Evolutionary conservation across 2,797 vertebrate species (phyloP), one percentile per base, ranked within the genome.

Genomic region (Pangasius djambal): DNA sequence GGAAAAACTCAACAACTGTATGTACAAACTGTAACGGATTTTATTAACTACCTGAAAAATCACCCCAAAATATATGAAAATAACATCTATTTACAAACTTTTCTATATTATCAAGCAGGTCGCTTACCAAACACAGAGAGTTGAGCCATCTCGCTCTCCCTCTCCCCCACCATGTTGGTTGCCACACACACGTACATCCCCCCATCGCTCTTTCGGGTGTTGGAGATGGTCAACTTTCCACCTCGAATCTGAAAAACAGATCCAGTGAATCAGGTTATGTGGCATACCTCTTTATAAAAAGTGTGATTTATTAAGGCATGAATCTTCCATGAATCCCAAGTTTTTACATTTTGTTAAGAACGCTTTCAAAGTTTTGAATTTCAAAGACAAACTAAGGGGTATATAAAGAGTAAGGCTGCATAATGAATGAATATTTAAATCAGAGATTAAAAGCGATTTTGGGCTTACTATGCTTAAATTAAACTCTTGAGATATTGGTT

Each of bases 151-250:
- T 99, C 98, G 4, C 98, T 99, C 92, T 99, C 98, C 40, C 97
- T 94, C 91, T 99, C 98, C n/a, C 98, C 98, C 86, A 99, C 98
- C 97, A 99, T 99, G 90, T 99, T 99, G 91, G 96, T 95, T 0
- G 98, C 98, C 48, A 99, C 98, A 88, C 98, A 99, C 22, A 97
- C 97, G 59, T 99, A 99, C 96, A 97, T 98, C 48, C 98, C 98
- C 0, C 97, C 96, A 86, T 99, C 98, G 0, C 94, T 97, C 92
- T 98, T 98, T 85, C 96, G 97, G 63, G 97, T 97, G 77, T 97
- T 98, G 67, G 98, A 97, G 90, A 99, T 98, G 94, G 98, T 98
- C 94, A 99, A 93, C 92, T 99, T 99, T 72, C 97, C 98, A 88
- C 97, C 96, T 91, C 98, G 97, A 84, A 99, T 97, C 98, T 99